Percentiles rank a stretch among this genome's conserved stretches.
Conservation (phyloP, 1,140 invertebrate genomes). For the Tenebrio molitor region DNA sequence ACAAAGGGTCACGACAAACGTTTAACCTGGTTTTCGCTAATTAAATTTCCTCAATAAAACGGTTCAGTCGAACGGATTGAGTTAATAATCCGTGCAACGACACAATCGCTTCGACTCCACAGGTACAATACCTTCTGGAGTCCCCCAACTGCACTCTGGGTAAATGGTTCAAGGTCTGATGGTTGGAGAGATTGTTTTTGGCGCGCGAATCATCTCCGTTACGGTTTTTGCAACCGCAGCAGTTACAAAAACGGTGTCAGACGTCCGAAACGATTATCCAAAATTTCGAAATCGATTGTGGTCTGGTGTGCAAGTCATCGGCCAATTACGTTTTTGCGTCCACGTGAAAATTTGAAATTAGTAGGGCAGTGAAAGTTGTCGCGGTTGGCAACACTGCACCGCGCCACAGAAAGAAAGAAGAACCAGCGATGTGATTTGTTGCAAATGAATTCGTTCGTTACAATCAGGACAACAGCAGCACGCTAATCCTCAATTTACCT, state of each 20-base stretch:
- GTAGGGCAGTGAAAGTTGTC: conserved; percentile 32
- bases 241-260: too few species aligned
- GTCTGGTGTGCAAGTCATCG: conserved; percentile 13
- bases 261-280: too few species aligned
- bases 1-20: conserved; percentile 8
- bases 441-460: not conserved
- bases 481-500: conserved; percentile 26
- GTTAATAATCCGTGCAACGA: not conserved
- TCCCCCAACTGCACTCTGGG: too few species aligned
- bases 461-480: conserved; percentile 3
- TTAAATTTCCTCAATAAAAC: conserved; percentile 12
- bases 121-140: too few species aligned
- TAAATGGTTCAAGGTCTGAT: too few species aligned
- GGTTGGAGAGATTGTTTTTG: too few species aligned
- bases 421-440: not conserved
- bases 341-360: conserved; percentile 17
- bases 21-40: conserved; percentile 23
- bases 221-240: too few species aligned
- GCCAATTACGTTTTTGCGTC: conserved; percentile 13
- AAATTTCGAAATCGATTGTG: conserved; percentile 6
- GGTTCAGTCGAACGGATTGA: not conserved
- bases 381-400: conserved; percentile 15
- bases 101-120: too few species aligned
- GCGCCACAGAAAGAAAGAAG: not conserved
- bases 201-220: too few species aligned